Conservation (phyloP, 2,888 invertebrate species). For the Yponomeuta plumbellus region DNA sequence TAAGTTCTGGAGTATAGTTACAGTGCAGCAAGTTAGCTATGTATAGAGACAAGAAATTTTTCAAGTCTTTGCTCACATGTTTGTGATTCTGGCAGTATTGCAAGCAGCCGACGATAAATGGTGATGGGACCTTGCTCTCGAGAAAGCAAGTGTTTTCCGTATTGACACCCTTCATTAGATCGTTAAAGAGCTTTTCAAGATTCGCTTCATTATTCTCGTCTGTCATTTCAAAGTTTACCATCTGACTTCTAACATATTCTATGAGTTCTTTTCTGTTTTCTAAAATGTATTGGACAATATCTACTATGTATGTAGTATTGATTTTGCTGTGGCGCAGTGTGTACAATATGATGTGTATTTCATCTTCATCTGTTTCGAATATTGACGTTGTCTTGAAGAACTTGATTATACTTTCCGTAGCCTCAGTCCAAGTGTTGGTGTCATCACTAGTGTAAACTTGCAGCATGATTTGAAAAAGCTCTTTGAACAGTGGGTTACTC, state of each 20-base stretch:
- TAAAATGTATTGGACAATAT: conserved; percentile 55
- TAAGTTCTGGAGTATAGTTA: conserved; percentile 72
- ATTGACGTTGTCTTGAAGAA: conserved; percentile 79
- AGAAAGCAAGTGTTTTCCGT: conserved; percentile 51
- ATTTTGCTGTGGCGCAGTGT: conserved; percentile 54
- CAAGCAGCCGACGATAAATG: conserved; percentile 62
- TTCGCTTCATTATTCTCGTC: conserved; percentile 46
- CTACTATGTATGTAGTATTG: conserved; percentile 46
- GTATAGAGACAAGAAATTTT: conserved; percentile 58
- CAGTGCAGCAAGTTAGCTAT: conserved; percentile 76
- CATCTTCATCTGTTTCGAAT: conserved; percentile 79
- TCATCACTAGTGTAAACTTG: conserved; percentile 67
- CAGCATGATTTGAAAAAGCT: conserved; percentile 73
- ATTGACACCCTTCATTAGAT: conserved; percentile 52
- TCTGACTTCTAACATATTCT: conserved; percentile 50
- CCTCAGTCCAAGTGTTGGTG: conserved; percentile 62
- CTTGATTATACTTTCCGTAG: conserved; percentile 70
- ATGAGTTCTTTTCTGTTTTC: conserved; percentile 48
- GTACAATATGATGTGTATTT: conserved; percentile 82
- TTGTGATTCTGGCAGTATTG: conserved; percentile 52
- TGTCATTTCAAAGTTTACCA: conserved; percentile 53
- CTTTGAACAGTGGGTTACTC: conserved; percentile 69
- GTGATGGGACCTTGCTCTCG: conserved; percentile 59
- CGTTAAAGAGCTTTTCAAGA: conserved; percentile 55
- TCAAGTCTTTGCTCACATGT: conserved; percentile 51